Conservation (phyloP, 1,140 invertebrate species). For the Brachionus rotundiformis region DNA sequence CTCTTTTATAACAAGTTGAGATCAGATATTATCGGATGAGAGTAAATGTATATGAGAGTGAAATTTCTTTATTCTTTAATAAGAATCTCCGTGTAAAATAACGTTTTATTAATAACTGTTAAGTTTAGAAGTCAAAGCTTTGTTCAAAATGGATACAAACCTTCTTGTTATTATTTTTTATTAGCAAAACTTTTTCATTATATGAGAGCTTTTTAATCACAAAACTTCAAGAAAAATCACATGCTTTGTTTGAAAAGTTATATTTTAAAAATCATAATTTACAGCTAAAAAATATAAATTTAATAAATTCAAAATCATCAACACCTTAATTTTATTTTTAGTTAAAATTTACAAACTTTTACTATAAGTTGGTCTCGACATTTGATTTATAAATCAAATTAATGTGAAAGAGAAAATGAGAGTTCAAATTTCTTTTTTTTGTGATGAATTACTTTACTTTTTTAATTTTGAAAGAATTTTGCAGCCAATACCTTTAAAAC, state of each 20-base stretch:
- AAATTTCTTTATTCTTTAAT: background rate
- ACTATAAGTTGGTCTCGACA: background rate
- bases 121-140: constrained; percentile 7
- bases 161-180: background rate
- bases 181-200: background rate
- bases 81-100: background rate
- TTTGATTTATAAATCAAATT: background rate
- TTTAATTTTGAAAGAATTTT: no score
- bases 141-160: background rate
- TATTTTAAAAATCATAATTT: constrained; percentile 3
- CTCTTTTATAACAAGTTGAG: background rate
- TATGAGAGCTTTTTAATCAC: background rate
- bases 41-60: background rate
- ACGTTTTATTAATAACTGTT: constrained; percentile 16
- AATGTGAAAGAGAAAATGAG: constrained; percentile 2
- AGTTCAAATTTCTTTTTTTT: background rate
- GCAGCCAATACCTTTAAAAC: no score
- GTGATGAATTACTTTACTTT: background rate
- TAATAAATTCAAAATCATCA: background rate
- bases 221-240: background rate
- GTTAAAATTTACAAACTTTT: background rate
- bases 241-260: background rate
- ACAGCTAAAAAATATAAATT: background rate
- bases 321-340: background rate
- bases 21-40: background rate